Percentiles rank a stretch among this genome's conserved stretches.
phyloP scores from a whole-genome alignment of 1,140 invertebrate genomes.

The Dendrolimus punctatus region DNA sequence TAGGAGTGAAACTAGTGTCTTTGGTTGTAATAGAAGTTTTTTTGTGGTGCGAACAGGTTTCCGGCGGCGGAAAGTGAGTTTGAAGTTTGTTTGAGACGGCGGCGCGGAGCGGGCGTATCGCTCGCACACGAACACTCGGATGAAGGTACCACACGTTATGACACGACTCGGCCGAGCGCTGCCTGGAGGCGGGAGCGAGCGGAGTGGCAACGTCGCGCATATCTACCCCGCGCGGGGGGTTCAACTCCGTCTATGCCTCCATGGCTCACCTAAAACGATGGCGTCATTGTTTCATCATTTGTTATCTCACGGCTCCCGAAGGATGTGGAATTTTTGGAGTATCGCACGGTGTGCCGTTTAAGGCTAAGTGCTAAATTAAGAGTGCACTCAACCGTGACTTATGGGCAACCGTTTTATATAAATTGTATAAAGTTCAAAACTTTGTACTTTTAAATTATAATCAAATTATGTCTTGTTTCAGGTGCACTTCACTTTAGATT shows the following conservation, averaged over 20 bases:
- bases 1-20: conserved; percentile 25
- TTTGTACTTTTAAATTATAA: neutral
- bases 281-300: conserved; percentile 38
- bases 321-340: conserved; percentile 19
- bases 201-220: conserved; percentile 38
- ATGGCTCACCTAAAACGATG: conserved; percentile 28
- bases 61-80: conserved; percentile 39
- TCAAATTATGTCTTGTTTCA: neutral
- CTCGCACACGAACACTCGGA: conserved; percentile 29
- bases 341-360: neutral
- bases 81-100: conserved; percentile 37
- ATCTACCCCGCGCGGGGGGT: conserved; percentile 24
- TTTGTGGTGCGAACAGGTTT: conserved; percentile 40
- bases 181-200: conserved; percentile 15
- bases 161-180: conserved; percentile 15
- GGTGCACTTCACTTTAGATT: neutral
- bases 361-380: conserved; percentile 2
- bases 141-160: conserved; percentile 41
- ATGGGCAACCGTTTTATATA: neutral
- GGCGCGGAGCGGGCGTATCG: conserved; percentile 20
- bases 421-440: neutral
- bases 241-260: conserved; percentile 16
- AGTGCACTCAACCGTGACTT: no score
- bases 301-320: conserved; percentile 29
- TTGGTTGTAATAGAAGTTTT: conserved; percentile 28